Base-by-base conservation (phyloP, 1,140 invertebrate species). In the Mya arenaria region DNA sequence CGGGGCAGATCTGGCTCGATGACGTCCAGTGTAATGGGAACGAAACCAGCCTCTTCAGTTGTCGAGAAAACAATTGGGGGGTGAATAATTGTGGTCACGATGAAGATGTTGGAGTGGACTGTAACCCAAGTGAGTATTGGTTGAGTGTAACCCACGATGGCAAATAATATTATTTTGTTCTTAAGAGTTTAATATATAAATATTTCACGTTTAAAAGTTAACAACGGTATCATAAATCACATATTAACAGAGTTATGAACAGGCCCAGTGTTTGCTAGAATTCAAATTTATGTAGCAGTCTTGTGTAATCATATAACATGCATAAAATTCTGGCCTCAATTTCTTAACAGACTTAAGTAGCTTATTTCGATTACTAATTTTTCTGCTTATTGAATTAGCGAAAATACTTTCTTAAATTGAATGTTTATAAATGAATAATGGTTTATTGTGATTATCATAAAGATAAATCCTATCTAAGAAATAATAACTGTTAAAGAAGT, bases 21-120 rank as follows among this genome's bases (percentile, higher is more conserved):
- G 95, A 96, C 81, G 91, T 97, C 0, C 91, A 94, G 23, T 97
- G 96, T 87, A 89, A 89, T 0, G 96, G 96, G 10, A 95, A 95
- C 83, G 96, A 97, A 90, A 94, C 93, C 0, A 94, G 94, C 0
- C 80, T 97, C 0, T 92, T 94, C 36, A 94, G 96, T 69, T 97
- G 96, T 88, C 91, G 94, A 52, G 96, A 96, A 86, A 94, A 94
- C 39, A 95, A 95, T 4, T 97, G 96, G 96, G 95, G 95, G 48
- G 92, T 95, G 0, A 95, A 96, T 88, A 95, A 96, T 87, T 97
- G 96, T 86, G 92, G 92, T 28, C 93, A 94, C 19, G 93, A 94
- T 84, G 95, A 97, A 91, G 96, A 94, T 68, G 89, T 86, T 8
- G 86, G 88, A 36, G 87, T 92, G 15, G 77, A 82, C n/a, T 92